Base-by-base conservation (phyloP, 2,113 vertebrate species). In the Perca schrenkii region DNA sequence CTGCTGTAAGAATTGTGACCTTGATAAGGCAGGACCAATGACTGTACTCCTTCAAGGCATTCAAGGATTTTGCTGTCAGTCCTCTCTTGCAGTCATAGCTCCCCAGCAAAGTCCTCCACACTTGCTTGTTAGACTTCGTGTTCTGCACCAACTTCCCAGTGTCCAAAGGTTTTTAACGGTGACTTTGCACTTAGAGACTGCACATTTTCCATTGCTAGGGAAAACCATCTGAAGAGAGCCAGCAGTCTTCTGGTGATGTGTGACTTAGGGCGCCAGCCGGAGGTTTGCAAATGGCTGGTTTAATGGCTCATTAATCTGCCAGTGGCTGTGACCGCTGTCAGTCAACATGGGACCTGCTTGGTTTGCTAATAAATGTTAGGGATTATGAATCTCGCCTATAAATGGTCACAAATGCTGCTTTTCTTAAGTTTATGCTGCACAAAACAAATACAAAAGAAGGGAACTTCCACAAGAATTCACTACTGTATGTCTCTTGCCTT, bases 271-370 rank as follows among this genome's bases (percentile, higher is more conserved):
- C 49, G 67, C 54, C 36, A 53, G 61, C 14, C 36, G 40, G 57
- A 75, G 70, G 73, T 67, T 67, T 72, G 77, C 60, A 58, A 84
- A 70, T 47, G 67, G 28, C 76, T 74, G 61, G 4, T 16, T 66
- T 81, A 83, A 88, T 72, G 67, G 53, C 28, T 50, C 78, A 61
- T 82, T 82, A 64, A 80, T 69, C 10, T 68, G 63, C 60, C 80
- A 52, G 22, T 28, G 69, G 69, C 68, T 73, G 58, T 70, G 67
- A 79, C 82, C 63, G 46, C 85, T 78, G 82, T 76, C 86, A 80
- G 56, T 89, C 86, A 74, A 46, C 54, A 8, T 0, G 47, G 53
- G 69, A 15, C 17, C 68, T 12, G 62, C 46, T 82, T 4, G 79
- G 67, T 77, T 66, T 85, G 52, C 6, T 52, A 16, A 86, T 56